A percentile compares a stretch with the other conserved stretches of the same genome.
Evolutionary conservation across 2,797 vertebrate genomes (phyloP).

Genomic region (Trachops cirrhosus): DNA sequence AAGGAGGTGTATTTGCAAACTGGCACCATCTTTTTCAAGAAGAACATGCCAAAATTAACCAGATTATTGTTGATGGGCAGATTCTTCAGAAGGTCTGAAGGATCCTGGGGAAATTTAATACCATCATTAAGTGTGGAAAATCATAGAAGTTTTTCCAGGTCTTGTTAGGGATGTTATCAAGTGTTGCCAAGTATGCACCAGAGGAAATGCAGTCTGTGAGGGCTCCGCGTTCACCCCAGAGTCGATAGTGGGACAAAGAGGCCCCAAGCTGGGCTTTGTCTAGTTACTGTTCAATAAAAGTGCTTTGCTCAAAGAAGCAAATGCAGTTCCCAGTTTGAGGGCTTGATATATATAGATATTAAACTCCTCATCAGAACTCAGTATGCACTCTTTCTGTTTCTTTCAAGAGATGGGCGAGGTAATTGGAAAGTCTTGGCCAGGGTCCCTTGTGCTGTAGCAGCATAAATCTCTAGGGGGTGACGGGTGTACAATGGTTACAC

Average conservation of each 20-base stretch:
- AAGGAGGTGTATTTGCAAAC: background rate
- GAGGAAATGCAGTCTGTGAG: background rate
- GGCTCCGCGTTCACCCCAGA: background rate
- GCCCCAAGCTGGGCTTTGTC: conserved; percentile 66
- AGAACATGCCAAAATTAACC: background rate
- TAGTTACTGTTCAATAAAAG: conserved; percentile 68
- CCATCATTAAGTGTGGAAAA: background rate
- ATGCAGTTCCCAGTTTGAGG: conserved; percentile 61
- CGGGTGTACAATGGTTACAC: conserved; percentile 88
- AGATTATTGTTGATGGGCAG: background rate
- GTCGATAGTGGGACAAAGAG: conserved; percentile 56
- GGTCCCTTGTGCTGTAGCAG: conserved; percentile 88
- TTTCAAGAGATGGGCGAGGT: conserved; percentile 88
- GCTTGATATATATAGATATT: conserved; percentile 73
- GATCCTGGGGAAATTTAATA: background rate
- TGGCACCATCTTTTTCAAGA: background rate
- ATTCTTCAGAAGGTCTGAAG: background rate
- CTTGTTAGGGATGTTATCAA: background rate
- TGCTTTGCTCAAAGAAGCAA: conserved; percentile 65
- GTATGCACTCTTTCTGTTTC: conserved; percentile 85
- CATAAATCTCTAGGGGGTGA: conserved; percentile 93
- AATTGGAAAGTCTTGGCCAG: conserved; percentile 90
- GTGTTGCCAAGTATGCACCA: background rate
- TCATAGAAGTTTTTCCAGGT: background rate
- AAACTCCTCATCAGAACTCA: conserved; percentile 82